Evolutionary conservation across 2,888 invertebrate species (phyloP), one percentile per base, ranked within the genome.

Genomic region (Drosophila helvetica): DNA sequence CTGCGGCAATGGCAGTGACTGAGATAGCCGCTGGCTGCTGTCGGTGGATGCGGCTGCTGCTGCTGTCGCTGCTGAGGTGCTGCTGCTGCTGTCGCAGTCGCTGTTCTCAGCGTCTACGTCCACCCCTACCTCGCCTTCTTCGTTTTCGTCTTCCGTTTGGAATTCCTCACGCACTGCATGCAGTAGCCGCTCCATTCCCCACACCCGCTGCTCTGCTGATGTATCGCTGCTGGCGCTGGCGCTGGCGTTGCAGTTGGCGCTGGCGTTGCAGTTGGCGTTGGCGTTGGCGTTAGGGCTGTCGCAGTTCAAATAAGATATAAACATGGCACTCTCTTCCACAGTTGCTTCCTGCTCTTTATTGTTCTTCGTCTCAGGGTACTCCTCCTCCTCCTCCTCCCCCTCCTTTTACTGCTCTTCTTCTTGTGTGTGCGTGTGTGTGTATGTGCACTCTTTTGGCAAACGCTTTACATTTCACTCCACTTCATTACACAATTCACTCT

Each of bases 141-240:
- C 80, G 51, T 45, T 65, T 53, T 88, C 83, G 43, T 84, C 83
- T 63, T 78, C 81, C 33, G 80, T 75, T 77, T 89, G 90, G 50
- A 78, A 83, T 69, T 90, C 90, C 56, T 90, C 90, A 30, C 77
- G 88, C 30, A 90, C 90, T 15, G 80, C 88, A 52, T 87, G 88
- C 74, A 90, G 68, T 70, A 90, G 66, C 47, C 90, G 88, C 62
- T 90, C 87, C 79, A 90, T 80, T 50, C 79, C 86, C 61, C 88
- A 82, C 56, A 80, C 78, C 27, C 57, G 61, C 50, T 59, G 52
- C 25, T 50, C 17, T 19, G 45, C 27, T 38, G 25, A 12, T 46
- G 25, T n/a, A 19, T 54, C 22, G 48, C 42, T 58, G 33, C 54
- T 30, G 30, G 42, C 59, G 75, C 52, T 57, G 67, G 27, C 50